These are phyloP conservation scores for Archips crataeganus DNA, from an alignment of 2,888 invertebrate species.

Conservation along the genomic window DNA sequence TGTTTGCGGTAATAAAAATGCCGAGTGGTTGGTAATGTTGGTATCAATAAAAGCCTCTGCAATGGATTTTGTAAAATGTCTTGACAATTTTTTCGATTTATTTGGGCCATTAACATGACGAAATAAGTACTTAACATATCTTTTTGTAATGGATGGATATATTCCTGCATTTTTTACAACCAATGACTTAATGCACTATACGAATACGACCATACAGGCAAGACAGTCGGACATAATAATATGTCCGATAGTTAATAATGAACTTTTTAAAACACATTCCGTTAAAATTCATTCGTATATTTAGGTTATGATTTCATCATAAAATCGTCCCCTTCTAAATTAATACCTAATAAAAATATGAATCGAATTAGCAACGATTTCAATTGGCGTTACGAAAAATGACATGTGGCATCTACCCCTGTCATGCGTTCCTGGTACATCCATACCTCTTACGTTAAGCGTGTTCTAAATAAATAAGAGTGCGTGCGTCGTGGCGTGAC, in stretches of 20 bases:
- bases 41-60: neutral
- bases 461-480: conserved; percentile 42
- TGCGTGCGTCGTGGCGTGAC: conserved; percentile 39
- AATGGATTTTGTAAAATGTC: neutral
- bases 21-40: neutral
- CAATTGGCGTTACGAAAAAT: neutral
- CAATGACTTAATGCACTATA: no score
- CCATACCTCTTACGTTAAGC: conserved; percentile 10
- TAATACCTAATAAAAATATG: neutral
- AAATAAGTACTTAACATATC: no score
- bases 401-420: neutral
- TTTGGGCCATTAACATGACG: neutral
- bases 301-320: no score
- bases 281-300: no score
- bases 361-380: neutral
- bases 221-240: no score
- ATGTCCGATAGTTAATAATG: no score
- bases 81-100: neutral
- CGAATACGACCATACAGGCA: no score
- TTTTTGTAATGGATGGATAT: no score
- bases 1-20: neutral
- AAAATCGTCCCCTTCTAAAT: neutral
- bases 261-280: no score
- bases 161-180: no score
- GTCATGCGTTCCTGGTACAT: neutral